phyloP scores from a whole-genome alignment of 2,888 invertebrate species.

The Melikaiella ostensackeni region DNA sequence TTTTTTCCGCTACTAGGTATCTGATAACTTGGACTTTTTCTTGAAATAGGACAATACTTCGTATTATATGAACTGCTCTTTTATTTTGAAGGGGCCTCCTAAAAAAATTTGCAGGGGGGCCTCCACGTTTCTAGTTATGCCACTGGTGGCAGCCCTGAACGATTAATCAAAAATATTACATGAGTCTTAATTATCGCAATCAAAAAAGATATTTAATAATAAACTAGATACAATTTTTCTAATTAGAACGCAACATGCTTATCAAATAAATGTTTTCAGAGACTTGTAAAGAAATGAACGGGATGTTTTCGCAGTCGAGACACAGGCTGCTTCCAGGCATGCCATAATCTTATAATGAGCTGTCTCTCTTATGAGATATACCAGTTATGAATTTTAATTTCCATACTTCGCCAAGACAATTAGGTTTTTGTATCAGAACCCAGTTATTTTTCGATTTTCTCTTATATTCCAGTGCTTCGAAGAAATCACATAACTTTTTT shows the following conservation, averaged over 20 bases:
- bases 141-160: too few relatives aligned
- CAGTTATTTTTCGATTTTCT: conserved; percentile 41
- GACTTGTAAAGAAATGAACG: neutral
- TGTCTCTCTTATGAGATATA: neutral
- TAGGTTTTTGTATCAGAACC: conserved; percentile 37
- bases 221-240: too few relatives aligned
- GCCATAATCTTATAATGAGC: neutral
- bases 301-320: neutral
- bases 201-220: too few relatives aligned
- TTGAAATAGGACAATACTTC: too few relatives aligned
- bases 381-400: conserved; percentile 6
- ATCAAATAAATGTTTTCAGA: neutral
- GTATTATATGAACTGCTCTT: too few relatives aligned
- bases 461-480: conserved; percentile 47
- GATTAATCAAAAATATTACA: too few relatives aligned
- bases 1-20: too few relatives aligned
- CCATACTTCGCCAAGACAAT: conserved; percentile 1
- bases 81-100: too few relatives aligned
- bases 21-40: too few relatives aligned
- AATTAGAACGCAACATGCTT: neutral
- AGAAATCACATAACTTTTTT: conserved; percentile 49
- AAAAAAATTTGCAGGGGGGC: too few relatives aligned
- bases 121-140: too few relatives aligned
- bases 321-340: neutral
- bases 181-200: too few relatives aligned